Evolutionary conservation across 2,888 invertebrate species (phyloP).

Genomic region (Epiblema foenella): DNA sequence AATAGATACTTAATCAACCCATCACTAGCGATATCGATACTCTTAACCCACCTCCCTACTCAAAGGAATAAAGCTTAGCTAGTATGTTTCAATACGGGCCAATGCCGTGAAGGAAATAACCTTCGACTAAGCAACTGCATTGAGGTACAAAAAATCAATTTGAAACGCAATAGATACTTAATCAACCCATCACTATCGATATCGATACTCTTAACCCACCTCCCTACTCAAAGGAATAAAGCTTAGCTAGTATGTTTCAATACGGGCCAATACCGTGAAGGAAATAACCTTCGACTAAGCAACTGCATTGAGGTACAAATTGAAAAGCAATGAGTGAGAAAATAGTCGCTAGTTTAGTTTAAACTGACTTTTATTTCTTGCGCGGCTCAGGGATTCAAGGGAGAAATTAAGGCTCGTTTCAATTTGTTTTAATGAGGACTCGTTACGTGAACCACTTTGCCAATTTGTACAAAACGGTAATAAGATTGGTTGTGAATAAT

Average conservation of each 20-base stretch:
- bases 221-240: slow-evolving; percentile 37
- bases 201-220: slow-evolving; percentile 9
- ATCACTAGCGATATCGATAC: slow-evolving; percentile 3
- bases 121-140: slow-evolving; percentile 32
- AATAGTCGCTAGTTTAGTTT: slow-evolving; percentile 35
- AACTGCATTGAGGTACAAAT: slow-evolving; percentile 40
- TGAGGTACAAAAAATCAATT: slow-evolving; percentile 41
- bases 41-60: slow-evolving; percentile 11
- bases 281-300: slow-evolving; percentile 33
- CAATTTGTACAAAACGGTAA: too few species aligned
- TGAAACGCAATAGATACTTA: not conserved
- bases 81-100: slow-evolving; percentile 32
- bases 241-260: slow-evolving; percentile 37
- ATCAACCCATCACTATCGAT: not conserved
- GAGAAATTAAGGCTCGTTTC: not conserved
- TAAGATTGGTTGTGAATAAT: too few species aligned
- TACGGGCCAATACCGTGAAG: slow-evolving; percentile 26
- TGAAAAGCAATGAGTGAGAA: slow-evolving; percentile 38
- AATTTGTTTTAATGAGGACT: not conserved
- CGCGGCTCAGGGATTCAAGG: not conserved
- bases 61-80: slow-evolving; percentile 40
- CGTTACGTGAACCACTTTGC: too few species aligned
- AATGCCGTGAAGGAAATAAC: slow-evolving; percentile 33
- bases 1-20: not conserved
- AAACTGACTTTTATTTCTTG: slow-evolving; percentile 21